A percentile compares a stretch with the other conserved stretches of the same genome.
These are phyloP conservation scores for Canis aureus DNA, from an alignment of 2,113 vertebrate species.

Conservation along the genomic window DNA sequence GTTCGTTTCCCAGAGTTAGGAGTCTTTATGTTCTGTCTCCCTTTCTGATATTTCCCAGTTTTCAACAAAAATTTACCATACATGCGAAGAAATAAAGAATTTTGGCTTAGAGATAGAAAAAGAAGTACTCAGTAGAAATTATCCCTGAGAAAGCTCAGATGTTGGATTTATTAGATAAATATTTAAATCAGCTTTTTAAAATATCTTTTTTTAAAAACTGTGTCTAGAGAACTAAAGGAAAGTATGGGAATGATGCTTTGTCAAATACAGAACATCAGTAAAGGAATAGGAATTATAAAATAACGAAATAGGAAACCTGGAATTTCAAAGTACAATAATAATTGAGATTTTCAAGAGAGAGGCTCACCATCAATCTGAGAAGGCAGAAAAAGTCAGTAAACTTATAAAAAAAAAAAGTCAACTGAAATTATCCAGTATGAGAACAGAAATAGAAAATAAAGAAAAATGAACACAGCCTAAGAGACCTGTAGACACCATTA, in stretches of 20 bases:
- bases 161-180: not conserved
- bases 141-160: not conserved
- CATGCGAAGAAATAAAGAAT: slow-evolving; percentile 13
- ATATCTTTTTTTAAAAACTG: not conserved
- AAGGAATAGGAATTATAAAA: not conserved
- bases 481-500: not conserved
- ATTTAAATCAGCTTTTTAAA: slow-evolving; percentile 6
- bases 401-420: not conserved
- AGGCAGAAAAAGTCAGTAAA: not conserved
- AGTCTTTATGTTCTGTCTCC: too few species aligned
- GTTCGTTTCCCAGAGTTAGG: too few species aligned
- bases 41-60: not conserved
- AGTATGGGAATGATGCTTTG: not conserved
- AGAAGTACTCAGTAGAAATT: slow-evolving; percentile 15
- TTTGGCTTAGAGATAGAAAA: not conserved
- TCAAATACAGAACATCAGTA: not conserved
- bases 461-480: not conserved
- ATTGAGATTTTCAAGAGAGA: not conserved
- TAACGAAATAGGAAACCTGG: not conserved
- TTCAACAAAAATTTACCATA: not conserved
- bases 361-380: not conserved
- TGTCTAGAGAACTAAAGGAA: not conserved
- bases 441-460: slow-evolving; percentile 15
- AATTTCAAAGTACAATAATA: not conserved
- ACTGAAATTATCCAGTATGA: not conserved